phyloP scores from a whole-genome alignment of 2,113 vertebrate species.

The Cariama cristata region DNA sequence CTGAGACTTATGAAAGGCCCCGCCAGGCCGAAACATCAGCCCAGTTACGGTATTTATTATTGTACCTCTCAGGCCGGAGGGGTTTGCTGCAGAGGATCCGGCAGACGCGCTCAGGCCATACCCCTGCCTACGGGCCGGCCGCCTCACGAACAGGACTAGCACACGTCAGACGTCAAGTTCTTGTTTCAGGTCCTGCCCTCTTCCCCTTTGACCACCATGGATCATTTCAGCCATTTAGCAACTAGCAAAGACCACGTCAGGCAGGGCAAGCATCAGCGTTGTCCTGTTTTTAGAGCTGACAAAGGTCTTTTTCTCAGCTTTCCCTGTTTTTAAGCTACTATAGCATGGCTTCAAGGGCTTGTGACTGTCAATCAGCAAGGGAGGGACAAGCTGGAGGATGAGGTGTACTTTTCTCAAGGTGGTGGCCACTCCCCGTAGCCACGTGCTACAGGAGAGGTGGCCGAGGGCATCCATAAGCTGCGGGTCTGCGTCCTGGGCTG shows the following conservation, averaged over 20 bases:
- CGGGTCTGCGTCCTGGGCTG: neutral
- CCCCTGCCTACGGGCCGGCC: neutral
- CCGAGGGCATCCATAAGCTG: neutral
- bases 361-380: neutral
- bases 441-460: neutral
- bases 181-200: neutral
- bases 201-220: neutral
- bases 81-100: slow-evolving; percentile 1
- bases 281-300: neutral
- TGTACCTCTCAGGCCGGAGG: slow-evolving; percentile 42
- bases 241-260: neutral
- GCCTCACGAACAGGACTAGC: neutral
- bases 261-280: neutral
- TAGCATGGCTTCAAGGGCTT: neutral
- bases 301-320: slow-evolving; percentile 4
- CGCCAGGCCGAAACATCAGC: slow-evolving; percentile 1
- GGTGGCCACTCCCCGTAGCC: neutral
- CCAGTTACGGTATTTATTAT: slow-evolving; percentile 1
- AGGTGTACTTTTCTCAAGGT: neutral
- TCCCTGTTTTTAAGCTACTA: slow-evolving; percentile 27
- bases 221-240: neutral
- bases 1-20: neutral
- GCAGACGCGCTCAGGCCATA: neutral
- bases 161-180: neutral
- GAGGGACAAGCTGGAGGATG: neutral